Base-by-base conservation (phyloP, 2,888 invertebrate species). In the Drosophila pseudotalamancana region DNA sequence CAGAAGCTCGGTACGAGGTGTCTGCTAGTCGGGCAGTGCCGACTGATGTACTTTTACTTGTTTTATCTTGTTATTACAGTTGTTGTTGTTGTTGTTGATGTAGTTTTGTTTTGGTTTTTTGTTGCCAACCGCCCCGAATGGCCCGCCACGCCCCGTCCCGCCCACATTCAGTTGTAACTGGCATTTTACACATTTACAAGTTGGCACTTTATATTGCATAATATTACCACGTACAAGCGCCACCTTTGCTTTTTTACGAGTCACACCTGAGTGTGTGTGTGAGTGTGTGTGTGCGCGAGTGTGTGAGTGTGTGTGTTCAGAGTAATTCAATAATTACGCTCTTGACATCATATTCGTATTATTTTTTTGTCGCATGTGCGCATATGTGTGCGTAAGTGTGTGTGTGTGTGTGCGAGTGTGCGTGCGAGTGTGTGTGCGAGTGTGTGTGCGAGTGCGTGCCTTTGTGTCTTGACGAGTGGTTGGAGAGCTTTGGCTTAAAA, bases 141-240 rank as follows among this genome's bases (percentile, higher is more conserved):
- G 34, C 5, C n/a, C 14, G 18, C n/a, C 32, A 18, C 46, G 0
- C 19, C 2, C 11, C 16, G 14, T n/a, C 14, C 6, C 62, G 43
- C 46, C 27, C 42, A 34, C 71, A 37, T 55, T 45, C 54, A 55
- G 66, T 61, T 84, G 69, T 81, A 84, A 73, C 70, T 87, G 87
- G 62, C 78, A 81, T 87, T 81, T 81, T 84, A 87, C 80, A 87
- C 87, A 81, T 81, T 87, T 81, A 87, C 87, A 81, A 81, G 85
- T 81, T 81, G 87, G 77, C 80, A 87, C 87, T 81, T 81, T 81
- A 81, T 87, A 84, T 84, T 84, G 80, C 88, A 84, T 81, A 87
- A 85, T 87, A 81, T 81, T 74, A 77, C 82, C 85, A 84, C 70
- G 83, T 83, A 70, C 80, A 72, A 61, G 74, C 60, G 77, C 77